These are phyloP conservation scores for Idaea straminata DNA, from an alignment of 2,888 invertebrate genomes.

Conservation along the genomic window DNA sequence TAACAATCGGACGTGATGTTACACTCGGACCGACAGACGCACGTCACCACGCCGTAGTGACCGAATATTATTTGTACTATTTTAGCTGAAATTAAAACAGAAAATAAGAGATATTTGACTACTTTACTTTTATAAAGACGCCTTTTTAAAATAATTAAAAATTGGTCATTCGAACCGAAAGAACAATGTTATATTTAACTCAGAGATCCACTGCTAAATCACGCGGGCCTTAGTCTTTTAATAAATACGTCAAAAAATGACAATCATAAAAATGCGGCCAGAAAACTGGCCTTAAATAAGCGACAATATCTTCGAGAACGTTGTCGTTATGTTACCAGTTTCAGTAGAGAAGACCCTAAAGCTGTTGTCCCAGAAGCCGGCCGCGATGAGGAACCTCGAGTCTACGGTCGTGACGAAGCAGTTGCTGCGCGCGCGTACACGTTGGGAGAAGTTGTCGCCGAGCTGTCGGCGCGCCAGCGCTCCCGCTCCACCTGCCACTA, in stretches of 20 bases:
- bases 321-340: slow-evolving; percentile 82
- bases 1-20: slow-evolving; percentile 99
- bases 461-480: slow-evolving; percentile 91
- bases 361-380: slow-evolving; percentile 99
- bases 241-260: too few relatives aligned
- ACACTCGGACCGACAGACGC: slow-evolving; percentile 97
- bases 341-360: slow-evolving; percentile 98
- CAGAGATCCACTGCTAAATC: too few relatives aligned
- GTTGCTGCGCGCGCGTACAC: slow-evolving; percentile 94
- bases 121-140: background rate
- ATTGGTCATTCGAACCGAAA: too few relatives aligned
- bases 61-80: slow-evolving; percentile 99
- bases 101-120: background rate
- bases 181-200: too few relatives aligned
- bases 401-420: slow-evolving; percentile 99
- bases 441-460: slow-evolving; percentile 99
- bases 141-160: too few relatives aligned
- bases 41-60: slow-evolving; percentile 99
- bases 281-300: background rate
- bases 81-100: slow-evolving; percentile 84
- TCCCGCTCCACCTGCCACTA: slow-evolving; percentile 88
- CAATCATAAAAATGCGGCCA: too few relatives aligned
- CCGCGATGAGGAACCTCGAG: slow-evolving; percentile 97
- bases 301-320: background rate
- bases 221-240: too few relatives aligned